Base-by-base conservation (phyloP, 2,888 invertebrate species). In the Operophtera brumata region DNA sequence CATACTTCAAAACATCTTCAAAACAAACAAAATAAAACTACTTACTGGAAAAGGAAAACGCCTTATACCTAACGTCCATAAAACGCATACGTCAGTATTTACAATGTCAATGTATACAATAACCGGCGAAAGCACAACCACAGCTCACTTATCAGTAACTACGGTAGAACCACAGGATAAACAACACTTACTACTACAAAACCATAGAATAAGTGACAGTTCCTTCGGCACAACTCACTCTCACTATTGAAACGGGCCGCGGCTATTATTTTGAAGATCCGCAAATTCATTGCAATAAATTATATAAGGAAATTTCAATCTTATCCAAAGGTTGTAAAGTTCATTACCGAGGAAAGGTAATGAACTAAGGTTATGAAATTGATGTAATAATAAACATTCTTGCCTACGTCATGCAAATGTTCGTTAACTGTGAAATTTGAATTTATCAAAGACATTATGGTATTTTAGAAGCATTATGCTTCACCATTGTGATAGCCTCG, bases 211-310 rank as follows among this genome's bases (percentile, higher is more conserved):
- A 36, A 57, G 64, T 65, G 62, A 66, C 64, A 70, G 70, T 47
- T 66, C 55, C 47, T 20, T 20, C 4, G 20, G 20, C 20, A 20
- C 20, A 20, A 54, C 37, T 58, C 54, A 70, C 71, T 71, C 71
- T 71, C 69, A 70, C 71, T 69, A 54, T 71, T 69, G 36, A 61
- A 52, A 64, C 58, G 53, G 68, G 69, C 58, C 56, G 65, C 58
- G 54, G 62, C 43, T 58, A n/a, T 49, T 46, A 54, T 54, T 62
- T 61, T 56, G 43, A 20, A 64, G 53, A 65, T 40, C 26, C 44
- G 51, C 47, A 39, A 51, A 50, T 45, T 36, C 14, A 45, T 40
- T 26, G 42, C 42, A 11, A 30, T 12, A 36, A 44, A 20, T n/a
- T 11, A 1, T 5, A 39, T 6, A 12, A 36, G 50, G 39, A 5